A percentile compares a stretch with the other conserved stretches of the same genome.
Conservation (phyloP, 2,797 vertebrate genomes). For the Coendou prehensilis region DNA sequence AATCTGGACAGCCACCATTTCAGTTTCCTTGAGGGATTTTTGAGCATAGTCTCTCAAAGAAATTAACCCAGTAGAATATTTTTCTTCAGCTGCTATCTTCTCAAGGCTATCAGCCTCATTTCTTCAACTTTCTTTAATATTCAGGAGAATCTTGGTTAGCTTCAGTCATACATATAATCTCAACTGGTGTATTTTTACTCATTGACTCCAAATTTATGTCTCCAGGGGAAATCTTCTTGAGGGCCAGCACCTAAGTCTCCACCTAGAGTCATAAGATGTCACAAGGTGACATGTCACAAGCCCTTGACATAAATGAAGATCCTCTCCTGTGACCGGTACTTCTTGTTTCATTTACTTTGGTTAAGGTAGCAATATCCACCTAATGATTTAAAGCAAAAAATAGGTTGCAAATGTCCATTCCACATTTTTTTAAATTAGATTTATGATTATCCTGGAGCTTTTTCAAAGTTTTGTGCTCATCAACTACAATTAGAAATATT, state of each 20-base stretch:
- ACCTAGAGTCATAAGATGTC: not conserved
- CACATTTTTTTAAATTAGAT: not conserved
- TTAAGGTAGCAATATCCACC: not conserved
- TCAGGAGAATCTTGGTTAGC: not conserved
- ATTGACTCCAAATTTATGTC: not conserved
- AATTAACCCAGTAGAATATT: not conserved
- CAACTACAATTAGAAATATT: not conserved
- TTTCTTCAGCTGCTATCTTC: not conserved
- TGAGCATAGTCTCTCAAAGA: not conserved
- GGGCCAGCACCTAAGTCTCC: not conserved
- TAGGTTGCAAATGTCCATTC: not conserved
- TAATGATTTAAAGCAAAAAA: not conserved
- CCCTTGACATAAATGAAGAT: not conserved
- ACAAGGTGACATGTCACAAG: not conserved
- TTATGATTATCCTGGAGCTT: not conserved
- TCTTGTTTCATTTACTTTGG: not conserved
- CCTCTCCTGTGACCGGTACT: not conserved
- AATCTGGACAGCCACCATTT: not conserved
- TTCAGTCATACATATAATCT: not conserved
- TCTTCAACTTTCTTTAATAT: conserved; percentile 19
- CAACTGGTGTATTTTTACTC: not conserved
- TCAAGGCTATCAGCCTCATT: not conserved
- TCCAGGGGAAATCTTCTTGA: not conserved
- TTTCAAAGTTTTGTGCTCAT: not conserved
- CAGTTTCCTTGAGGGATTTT: not conserved